These are phyloP conservation scores for Apis florea DNA, from an alignment of 1,140 invertebrate genomes.

Conservation along the genomic window DNA sequence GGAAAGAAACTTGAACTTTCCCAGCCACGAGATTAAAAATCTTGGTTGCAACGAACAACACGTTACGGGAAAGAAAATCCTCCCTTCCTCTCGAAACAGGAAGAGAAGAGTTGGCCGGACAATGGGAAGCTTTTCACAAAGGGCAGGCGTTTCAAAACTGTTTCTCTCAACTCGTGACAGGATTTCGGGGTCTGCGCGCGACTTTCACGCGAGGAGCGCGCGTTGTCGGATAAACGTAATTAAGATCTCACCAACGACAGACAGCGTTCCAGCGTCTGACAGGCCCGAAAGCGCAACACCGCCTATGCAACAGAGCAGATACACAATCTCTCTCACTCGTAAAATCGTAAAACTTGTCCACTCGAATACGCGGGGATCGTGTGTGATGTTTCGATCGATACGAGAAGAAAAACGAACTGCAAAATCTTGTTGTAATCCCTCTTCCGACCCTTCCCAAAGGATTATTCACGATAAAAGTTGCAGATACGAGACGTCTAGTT, in stretches of 20 bases:
- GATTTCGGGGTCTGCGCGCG: constrained; percentile 7
- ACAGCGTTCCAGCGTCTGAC: constrained; percentile 9
- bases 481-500: not conserved
- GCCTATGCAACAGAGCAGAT: not conserved
- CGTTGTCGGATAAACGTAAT: constrained; percentile 45
- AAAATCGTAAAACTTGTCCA: constrained; percentile 31
- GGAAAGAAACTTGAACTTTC: too few species aligned
- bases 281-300: not conserved
- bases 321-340: constrained; percentile 22
- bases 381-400: too few species aligned
- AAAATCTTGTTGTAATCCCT: too few species aligned
- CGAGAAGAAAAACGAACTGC: too few species aligned
- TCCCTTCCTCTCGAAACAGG: not conserved
- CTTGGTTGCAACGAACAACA: too few species aligned
- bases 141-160: not conserved
- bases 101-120: not conserved
- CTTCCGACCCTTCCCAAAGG: too few species aligned
- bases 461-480: too few species aligned
- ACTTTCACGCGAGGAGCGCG: not conserved
- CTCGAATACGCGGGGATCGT: too few species aligned
- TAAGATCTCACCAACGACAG: constrained; percentile 38
- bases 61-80: too few species aligned
- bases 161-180: not conserved
- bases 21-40: too few species aligned
- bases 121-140: not conserved